phyloP scores from a whole-genome alignment of 2,888 invertebrate genomes.

The Bellardia bayeri region DNA sequence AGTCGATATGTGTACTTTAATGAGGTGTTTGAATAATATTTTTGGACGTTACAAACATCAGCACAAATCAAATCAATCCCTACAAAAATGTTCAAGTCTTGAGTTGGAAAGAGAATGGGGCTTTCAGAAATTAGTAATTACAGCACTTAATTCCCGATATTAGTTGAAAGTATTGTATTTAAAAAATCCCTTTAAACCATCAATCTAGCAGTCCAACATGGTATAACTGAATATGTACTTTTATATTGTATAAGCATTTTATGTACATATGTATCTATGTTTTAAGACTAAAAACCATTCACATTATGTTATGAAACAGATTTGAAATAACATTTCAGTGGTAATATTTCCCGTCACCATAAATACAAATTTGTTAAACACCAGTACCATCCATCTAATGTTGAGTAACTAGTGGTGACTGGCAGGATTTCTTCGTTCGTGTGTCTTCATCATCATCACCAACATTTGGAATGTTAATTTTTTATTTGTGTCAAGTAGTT shows the following conservation, averaged over 20 bases:
- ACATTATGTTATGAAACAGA: conserved; percentile 60
- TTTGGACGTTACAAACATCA: no score
- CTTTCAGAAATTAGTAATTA: no score
- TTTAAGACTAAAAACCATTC: conserved; percentile 46
- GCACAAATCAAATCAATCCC: no score
- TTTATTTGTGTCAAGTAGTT: conserved; percentile 66
- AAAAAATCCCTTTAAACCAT: no score
- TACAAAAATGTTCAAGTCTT: no score
- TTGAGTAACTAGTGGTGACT: conserved; percentile 71
- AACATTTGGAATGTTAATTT: conserved; percentile 68
- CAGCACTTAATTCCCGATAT: no score
- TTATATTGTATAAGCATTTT: neutral
- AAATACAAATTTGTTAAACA: conserved; percentile 33
- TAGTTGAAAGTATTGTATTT: no score
- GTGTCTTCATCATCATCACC: conserved; percentile 54
- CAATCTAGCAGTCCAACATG: neutral
- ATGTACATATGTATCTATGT: neutral
- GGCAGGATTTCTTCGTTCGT: conserved; percentile 73
- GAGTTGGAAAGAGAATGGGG: no score
- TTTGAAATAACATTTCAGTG: conserved; percentile 40
- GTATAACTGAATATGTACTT: neutral
- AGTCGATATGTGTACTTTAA: no score
- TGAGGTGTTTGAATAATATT: no score
- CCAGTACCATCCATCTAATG: conserved; percentile 33
- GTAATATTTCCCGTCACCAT: conserved; percentile 48